Conservation (phyloP, 1,140 invertebrate genomes). For the Hermatobates lingyangjiaoensis region DNA sequence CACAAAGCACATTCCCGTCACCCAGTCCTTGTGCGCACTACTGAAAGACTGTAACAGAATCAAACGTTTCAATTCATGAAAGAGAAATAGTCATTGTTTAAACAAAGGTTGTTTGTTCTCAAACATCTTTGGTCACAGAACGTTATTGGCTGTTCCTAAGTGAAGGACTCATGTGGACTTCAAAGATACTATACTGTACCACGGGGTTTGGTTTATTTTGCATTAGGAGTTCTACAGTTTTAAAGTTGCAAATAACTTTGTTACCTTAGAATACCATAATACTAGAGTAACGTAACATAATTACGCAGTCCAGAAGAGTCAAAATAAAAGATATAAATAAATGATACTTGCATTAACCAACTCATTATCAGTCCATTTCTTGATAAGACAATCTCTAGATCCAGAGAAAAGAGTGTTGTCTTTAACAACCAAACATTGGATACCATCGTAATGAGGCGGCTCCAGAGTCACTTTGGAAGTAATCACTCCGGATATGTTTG, state of each 20-base stretch:
- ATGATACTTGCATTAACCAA: constrained; percentile 35
- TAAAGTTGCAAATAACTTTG: too few relatives aligned
- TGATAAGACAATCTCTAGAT: constrained; percentile 71
- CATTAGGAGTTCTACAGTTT: too few relatives aligned
- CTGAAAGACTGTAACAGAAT: constrained; percentile 44
- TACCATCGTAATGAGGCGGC: constrained; percentile 82
- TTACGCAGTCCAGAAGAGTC: background rate
- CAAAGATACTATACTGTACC: too few relatives aligned
- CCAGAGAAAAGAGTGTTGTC: constrained; percentile 57
- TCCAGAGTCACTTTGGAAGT: constrained; percentile 51
- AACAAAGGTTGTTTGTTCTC: too few relatives aligned
- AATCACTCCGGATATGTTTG: constrained; percentile 29
- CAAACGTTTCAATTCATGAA: too few relatives aligned
- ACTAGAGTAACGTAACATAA: background rate
- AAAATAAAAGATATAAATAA: background rate
- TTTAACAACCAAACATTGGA: constrained; percentile 53
- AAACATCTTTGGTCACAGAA: too few relatives aligned
- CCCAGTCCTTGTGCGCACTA: constrained; percentile 79
- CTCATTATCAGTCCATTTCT: constrained; percentile 63
- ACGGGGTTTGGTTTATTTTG: too few relatives aligned
- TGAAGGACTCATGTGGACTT: too few relatives aligned
- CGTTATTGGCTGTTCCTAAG: too few relatives aligned
- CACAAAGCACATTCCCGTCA: constrained; percentile 53
- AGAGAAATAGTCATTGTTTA: too few relatives aligned
- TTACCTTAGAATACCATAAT: too few relatives aligned